Evolutionary conservation across 2,888 invertebrate species (phyloP), one percentile per base, ranked within the genome.

Genomic region (Agrotis puta): DNA sequence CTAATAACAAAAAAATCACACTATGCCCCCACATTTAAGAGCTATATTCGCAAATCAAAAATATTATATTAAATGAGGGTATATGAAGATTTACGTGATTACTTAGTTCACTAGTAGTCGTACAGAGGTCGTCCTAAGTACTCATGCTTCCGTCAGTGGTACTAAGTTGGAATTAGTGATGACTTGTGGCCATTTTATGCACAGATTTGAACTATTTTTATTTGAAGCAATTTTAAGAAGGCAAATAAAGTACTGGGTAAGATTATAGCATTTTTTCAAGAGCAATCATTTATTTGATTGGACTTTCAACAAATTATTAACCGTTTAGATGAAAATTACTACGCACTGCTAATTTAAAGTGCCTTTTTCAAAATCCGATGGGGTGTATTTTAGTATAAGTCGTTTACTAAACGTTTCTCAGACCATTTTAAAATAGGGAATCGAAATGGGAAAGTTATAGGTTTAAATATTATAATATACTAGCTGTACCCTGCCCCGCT

Each of bases 81-180:
- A 74, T 47, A 54, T 51, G 66, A 39, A 58, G 48, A 54, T 63
- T 33, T 79, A 77, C 54, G 67, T 73, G 64, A 64, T 67, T 77
- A 77, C 72, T 81, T 64, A 76, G 58, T 80, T 39, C 47, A 56
- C 77, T 79, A 81, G 68, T 72, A 57, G 45, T 76, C 14, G 72
- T 68, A 72, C 67, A 71, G 57, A 63, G 67, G 57, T 71, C 72
- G 58, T 61, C 81, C 64, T 80, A 81, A 64, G 67, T 80, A 80
- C 79, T 58, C 81, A 81, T 81, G 81, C 81, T 79, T 66, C 63
- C 56, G 69, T 69, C 77, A 47, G 79, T 65, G 61, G 59, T 71
- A 82, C 58, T 69, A 79, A 79, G 50, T 82, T 70, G 66, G 70
- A 68, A 67, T 81, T 76, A 82, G 82, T 81, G 79, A 79, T 76